phyloP scores from a whole-genome alignment of 2,113 vertebrate species.

The Pseudorhombus dupliciocellatus region DNA sequence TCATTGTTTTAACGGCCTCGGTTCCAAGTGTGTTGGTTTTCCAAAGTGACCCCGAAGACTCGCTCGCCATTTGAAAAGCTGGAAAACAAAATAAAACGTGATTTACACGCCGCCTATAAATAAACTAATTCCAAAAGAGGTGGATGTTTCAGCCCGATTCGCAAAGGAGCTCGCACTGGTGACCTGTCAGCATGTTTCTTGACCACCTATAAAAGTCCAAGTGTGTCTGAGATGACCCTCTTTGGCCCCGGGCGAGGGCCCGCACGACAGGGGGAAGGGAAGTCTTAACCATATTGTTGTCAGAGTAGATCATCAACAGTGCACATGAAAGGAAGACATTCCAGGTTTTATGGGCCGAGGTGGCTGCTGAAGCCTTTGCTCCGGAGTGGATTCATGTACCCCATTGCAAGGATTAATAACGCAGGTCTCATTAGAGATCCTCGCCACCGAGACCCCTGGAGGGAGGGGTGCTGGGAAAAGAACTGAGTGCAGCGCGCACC shows the following conservation, averaged over 20 bases:
- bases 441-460: conserved; percentile 69
- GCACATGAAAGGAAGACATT: conserved; percentile 84
- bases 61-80: conserved; percentile 51
- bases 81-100: conserved; percentile 79
- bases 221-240: conserved; percentile 72
- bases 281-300: conserved; percentile 83
- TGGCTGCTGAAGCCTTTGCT: conserved; percentile 77
- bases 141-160: conserved; percentile 73
- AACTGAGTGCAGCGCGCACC: conserved; percentile 63
- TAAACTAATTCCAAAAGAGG: conserved; percentile 80
- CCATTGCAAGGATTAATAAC: conserved; percentile 82
- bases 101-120: conserved; percentile 78
- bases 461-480: conserved; percentile 78
- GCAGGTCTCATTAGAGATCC: conserved; percentile 80
- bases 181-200: conserved; percentile 80
- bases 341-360: conserved; percentile 76
- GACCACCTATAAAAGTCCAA: conserved; percentile 79
- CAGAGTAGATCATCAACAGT: conserved; percentile 84
- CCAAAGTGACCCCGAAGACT: conserved; percentile 47
- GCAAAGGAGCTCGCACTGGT: conserved; percentile 75
- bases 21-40: conserved; percentile 45
- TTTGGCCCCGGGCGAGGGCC: conserved; percentile 78
- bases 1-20: conserved; percentile 42
- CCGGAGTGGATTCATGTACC: conserved; percentile 75
- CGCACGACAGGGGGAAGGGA: conserved; percentile 82